A percentile compares a stretch with the other conserved stretches of the same genome.
Evolutionary conservation across 2,797 vertebrate species (phyloP).

Genomic region (Ispidina picta): DNA sequence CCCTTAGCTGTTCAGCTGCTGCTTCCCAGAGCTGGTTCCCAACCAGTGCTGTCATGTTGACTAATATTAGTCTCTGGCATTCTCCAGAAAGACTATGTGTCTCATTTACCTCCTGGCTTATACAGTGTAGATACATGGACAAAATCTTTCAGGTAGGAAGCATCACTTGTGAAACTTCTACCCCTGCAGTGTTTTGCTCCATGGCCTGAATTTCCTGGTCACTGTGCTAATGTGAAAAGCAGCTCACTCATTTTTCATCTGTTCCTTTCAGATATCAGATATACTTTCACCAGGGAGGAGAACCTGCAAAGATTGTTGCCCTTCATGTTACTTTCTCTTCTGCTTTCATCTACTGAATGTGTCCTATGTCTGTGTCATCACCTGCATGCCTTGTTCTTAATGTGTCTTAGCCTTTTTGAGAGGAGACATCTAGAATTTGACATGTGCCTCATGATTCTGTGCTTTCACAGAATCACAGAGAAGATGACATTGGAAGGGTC

Average conservation of each 20-base stretch:
- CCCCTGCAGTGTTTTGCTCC: neutral
- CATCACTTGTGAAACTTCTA: neutral
- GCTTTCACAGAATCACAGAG: neutral
- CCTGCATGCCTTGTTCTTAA: neutral
- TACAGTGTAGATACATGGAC: neutral
- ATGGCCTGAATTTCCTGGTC: neutral
- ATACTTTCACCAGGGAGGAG: neutral
- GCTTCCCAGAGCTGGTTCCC: neutral
- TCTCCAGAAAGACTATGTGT: neutral
- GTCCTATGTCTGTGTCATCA: neutral
- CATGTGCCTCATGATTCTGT: accelerated
- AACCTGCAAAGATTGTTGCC: neutral
- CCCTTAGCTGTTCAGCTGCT: neutral
- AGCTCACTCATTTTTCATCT: neutral
- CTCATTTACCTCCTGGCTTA: neutral
- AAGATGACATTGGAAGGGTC: neutral
- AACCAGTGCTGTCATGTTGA: neutral
- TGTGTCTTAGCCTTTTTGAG: neutral
- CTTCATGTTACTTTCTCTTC: neutral
- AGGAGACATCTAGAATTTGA: neutral
- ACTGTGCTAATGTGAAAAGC: neutral
- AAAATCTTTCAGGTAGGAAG: neutral
- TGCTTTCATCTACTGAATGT: neutral
- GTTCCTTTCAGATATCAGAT: neutral
- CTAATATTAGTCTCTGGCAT: neutral